Evolutionary conservation across 2,797 vertebrate species (phyloP).

Genomic region (Melanotaenia parkinsoni): DNA sequence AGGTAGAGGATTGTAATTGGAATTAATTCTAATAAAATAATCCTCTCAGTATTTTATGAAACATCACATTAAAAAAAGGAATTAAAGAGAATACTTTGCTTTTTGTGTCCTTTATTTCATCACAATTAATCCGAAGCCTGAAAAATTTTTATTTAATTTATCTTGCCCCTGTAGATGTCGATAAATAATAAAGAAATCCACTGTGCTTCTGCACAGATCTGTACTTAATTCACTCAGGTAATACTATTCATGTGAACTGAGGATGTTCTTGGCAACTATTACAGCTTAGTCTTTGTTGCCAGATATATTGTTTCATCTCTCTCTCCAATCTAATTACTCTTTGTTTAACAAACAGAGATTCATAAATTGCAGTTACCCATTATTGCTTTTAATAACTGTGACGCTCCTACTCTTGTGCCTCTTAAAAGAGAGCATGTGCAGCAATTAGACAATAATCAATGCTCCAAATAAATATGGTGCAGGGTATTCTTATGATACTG

Average conservation of each 20-base stretch:
- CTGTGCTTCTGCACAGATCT: conserved; percentile 37
- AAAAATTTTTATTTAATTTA: neutral
- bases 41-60: neutral
- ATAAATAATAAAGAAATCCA: neutral
- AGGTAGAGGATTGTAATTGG: too few relatives aligned
- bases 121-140: neutral
- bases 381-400: conserved; percentile 65
- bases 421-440: conserved; percentile 31
- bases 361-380: conserved; percentile 67
- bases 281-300: conserved; percentile 33
- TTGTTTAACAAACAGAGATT: conserved; percentile 72
- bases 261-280: conserved; percentile 67
- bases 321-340: conserved; percentile 68
- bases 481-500: conserved; percentile 46
- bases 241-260: conserved; percentile 60
- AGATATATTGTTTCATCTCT: conserved; percentile 49
- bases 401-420: conserved; percentile 6
- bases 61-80: neutral
- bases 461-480: conserved; percentile 52
- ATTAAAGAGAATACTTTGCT: neutral
- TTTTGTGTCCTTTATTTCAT: neutral
- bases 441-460: conserved; percentile 71
- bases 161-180: neutral
- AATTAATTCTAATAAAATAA: too few relatives aligned
- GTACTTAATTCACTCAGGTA: conserved; percentile 73